phyloP scores from a whole-genome alignment of 1,140 invertebrate genomes.

The Cydia strobilella region DNA sequence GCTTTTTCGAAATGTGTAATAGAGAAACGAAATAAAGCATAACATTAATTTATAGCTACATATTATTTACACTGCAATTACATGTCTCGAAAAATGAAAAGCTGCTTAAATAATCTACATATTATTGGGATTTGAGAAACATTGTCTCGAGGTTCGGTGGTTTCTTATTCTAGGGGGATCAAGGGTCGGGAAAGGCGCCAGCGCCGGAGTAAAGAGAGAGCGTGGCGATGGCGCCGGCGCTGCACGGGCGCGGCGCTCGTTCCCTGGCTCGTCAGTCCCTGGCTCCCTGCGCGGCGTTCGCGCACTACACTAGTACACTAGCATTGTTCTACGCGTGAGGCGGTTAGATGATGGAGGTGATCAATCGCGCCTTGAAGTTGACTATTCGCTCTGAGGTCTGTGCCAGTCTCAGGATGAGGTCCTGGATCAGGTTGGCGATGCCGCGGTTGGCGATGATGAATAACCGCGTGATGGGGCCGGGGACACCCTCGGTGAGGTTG shows the following conservation, averaged over 20 bases:
- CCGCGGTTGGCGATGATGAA: conserved; percentile 92
- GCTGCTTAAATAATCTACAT: not conserved
- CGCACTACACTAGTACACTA: conserved; percentile 24
- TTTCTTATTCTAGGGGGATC: conserved; percentile 16
- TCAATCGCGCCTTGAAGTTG: conserved; percentile 93
- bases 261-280: not conserved
- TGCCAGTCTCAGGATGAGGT: conserved; percentile 91
- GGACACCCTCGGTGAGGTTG: conserved; percentile 87
- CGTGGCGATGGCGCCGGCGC: conserved; percentile 15
- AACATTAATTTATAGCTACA: conserved; percentile 25
- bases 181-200: not conserved
- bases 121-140: conserved; percentile 5
- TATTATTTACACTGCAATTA: conserved; percentile 19
- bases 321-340: conserved; percentile 55
- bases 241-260: not conserved
- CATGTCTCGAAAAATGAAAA: not conserved
- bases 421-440: conserved; percentile 90
- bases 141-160: conserved; percentile 6
- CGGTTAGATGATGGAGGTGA: conserved; percentile 91
- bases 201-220: conserved; percentile 1
- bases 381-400: conserved; percentile 93
- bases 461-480: conserved; percentile 90
- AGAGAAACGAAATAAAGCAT: conserved; percentile 14
- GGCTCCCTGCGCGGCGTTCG: conserved; percentile 12
- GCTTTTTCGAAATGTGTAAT: not conserved